phyloP scores from a whole-genome alignment of 2,888 invertebrate species.

The Acheta domesticus region DNA sequence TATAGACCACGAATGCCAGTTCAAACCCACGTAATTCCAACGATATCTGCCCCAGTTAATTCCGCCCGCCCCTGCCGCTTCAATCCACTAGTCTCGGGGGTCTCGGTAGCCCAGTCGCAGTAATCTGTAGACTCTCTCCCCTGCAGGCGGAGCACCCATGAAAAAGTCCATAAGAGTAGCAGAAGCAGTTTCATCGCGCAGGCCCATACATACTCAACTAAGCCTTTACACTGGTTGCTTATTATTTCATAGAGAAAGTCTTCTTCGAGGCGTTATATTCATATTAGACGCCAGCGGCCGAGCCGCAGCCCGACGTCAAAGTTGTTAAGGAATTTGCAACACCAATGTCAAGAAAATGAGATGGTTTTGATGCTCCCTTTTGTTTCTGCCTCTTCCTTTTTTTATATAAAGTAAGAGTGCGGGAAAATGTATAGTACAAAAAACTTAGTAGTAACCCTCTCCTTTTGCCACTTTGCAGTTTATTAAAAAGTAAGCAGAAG shows the following conservation, averaged over 20 bases:
- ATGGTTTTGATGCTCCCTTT: conserved; percentile 19
- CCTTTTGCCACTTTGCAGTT: conserved; percentile 37
- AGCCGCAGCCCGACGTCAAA: conserved; percentile 25
- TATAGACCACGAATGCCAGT: no score
- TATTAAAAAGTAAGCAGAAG: conserved; percentile 39
- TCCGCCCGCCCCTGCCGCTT: no score
- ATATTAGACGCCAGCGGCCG: conserved; percentile 8
- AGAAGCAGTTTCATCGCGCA: background rate
- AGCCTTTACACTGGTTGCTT: conserved; percentile 10
- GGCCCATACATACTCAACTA: conserved; percentile 10
- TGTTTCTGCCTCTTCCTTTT: background rate
- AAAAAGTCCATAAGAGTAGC: conserved; percentile 5
- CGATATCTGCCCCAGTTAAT: no score
- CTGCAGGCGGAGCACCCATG: background rate
- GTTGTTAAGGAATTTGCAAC: conserved; percentile 29
- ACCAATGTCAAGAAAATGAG: conserved; percentile 24
- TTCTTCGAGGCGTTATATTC: conserved; percentile 11
- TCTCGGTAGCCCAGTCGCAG: background rate
- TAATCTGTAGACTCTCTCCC: background rate
- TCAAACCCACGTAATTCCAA: no score
- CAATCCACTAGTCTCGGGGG: no score
- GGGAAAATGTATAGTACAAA: background rate
- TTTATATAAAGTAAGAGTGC: conserved; percentile 1
- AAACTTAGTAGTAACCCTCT: conserved; percentile 18
- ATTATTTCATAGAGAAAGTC: conserved; percentile 18